A percentile compares a stretch with the other conserved stretches of the same genome.
These are phyloP conservation scores for Danio albolineatus DNA, from an alignment of 2,797 vertebrate species.

Conservation along the genomic window DNA sequence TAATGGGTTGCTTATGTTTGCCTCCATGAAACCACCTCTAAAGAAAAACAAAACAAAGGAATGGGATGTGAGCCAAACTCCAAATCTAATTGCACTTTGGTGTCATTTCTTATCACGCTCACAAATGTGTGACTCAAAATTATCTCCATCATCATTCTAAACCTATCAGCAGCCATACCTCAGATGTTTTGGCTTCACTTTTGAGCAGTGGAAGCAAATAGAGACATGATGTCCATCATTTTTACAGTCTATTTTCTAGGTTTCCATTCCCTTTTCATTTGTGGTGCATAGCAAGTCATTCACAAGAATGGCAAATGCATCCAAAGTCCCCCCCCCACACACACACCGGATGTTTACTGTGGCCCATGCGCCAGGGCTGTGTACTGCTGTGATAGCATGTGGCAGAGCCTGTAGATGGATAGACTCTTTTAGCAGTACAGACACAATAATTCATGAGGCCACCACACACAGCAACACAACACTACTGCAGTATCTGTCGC, in stretches of 20 bases:
- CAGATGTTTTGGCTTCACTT: neutral
- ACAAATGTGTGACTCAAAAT: neutral
- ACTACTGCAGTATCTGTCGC: constrained; percentile 59
- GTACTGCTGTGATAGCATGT: constrained; percentile 60
- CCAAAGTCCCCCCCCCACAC: constrained; percentile 21
- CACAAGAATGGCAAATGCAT: constrained; percentile 25
- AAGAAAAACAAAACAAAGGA: neutral
- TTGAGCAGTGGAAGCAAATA: neutral
- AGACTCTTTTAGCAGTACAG: constrained; percentile 63
- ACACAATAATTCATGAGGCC: constrained; percentile 66
- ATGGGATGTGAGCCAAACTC: too few relatives aligned
- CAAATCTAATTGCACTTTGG: too few relatives aligned
- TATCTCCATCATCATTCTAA: neutral
- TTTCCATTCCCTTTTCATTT: constrained; percentile 26
- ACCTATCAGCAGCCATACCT: too few relatives aligned
- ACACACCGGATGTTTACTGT: constrained; percentile 39
- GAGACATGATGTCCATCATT: neutral
- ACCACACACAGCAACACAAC: constrained; percentile 48
- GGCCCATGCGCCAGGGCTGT: constrained; percentile 45
- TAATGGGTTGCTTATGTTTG: constrained; percentile 2
- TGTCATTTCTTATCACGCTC: too few relatives aligned
- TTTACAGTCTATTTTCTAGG: neutral
- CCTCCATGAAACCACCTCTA: neutral
- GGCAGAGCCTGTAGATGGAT: constrained; percentile 67
- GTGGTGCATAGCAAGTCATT: constrained; percentile 30